Conservation (phyloP, 37 sponge, comb jelly and placozoan genomes). For the Beroe ovata region DNA sequence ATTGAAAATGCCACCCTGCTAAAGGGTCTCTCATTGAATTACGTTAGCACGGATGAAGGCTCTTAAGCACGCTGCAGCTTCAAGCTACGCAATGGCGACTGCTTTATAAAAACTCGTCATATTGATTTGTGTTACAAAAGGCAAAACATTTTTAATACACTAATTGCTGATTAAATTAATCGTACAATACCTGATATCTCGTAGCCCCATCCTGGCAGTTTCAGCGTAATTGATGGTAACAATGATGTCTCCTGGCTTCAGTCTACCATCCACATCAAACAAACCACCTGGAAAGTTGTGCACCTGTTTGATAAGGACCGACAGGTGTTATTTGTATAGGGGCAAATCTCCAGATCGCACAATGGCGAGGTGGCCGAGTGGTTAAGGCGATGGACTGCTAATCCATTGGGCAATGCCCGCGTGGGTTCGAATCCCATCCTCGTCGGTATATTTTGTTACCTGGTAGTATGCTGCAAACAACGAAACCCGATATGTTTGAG, state of each 20-base stretch:
- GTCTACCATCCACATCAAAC: slow-evolving; percentile 32
- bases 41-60: too few species aligned
- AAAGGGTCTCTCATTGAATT: too few species aligned
- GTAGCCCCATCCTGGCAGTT: slow-evolving; percentile 8
- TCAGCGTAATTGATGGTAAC: slow-evolving; percentile 37
- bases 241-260: slow-evolving; percentile 42
- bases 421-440: slow-evolving; percentile 99
- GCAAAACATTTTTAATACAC: too few species aligned
- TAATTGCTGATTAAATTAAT: too few species aligned
- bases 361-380: slow-evolving; percentile 95
- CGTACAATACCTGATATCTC: slow-evolving; percentile 24
- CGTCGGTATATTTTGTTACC: slow-evolving; percentile 78
- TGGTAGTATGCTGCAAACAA: slow-evolving; percentile 18
- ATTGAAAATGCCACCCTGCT: too few species aligned
- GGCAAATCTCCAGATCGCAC: not conserved
- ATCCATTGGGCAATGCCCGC: slow-evolving; percentile 99
- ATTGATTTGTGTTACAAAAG: too few species aligned
- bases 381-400: slow-evolving; percentile 99
- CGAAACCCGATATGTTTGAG: not conserved
- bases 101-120: too few species aligned
- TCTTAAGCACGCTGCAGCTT: too few species aligned
- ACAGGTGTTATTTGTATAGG: too few species aligned
- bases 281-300: slow-evolving; percentile 29
- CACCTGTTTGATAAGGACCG: too few species aligned
- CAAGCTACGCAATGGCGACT: too few species aligned